phyloP scores from a whole-genome alignment of 1,140 invertebrate genomes.

The Liolophura sinensis region DNA sequence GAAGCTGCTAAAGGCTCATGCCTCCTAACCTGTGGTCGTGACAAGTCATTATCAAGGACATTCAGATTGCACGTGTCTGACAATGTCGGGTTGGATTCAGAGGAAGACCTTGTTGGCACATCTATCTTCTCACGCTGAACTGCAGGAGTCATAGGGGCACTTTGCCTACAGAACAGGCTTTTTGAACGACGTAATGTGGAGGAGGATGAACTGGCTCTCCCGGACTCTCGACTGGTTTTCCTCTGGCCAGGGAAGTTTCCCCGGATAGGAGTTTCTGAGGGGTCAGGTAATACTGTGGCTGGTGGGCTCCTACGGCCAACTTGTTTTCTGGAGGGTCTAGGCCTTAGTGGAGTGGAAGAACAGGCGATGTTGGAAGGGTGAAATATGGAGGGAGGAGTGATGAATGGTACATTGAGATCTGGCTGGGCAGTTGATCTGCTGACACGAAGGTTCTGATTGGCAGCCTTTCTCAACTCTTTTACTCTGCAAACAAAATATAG shows the following conservation, averaged over 20 bases:
- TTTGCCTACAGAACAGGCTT: no score
- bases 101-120: no score
- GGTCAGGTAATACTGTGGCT: slow-evolving; percentile 19
- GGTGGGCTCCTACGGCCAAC: not conserved
- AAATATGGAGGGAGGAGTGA: slow-evolving; percentile 41
- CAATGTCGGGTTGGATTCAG: no score
- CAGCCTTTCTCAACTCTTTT: slow-evolving; percentile 11
- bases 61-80: no score
- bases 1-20: slow-evolving; percentile 14
- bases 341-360: slow-evolving; percentile 53
- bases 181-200: no score
- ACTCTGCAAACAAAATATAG: slow-evolving; percentile 10
- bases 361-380: slow-evolving; percentile 53
- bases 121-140: no score
- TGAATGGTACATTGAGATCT: not conserved
- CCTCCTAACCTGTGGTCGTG: no score
- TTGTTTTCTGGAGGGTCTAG: slow-evolving; percentile 1
- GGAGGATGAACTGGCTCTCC: no score
- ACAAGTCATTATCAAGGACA: no score
- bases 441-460: not conserved
- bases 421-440: not conserved
- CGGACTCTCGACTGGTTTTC: no score
- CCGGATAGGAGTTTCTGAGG: slow-evolving; percentile 45
- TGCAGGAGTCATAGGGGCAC: no score
- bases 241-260: slow-evolving; percentile 14